Evolutionary conservation across 1,140 invertebrate genomes (phyloP).

Genomic region (Eupeodes corollae): DNA sequence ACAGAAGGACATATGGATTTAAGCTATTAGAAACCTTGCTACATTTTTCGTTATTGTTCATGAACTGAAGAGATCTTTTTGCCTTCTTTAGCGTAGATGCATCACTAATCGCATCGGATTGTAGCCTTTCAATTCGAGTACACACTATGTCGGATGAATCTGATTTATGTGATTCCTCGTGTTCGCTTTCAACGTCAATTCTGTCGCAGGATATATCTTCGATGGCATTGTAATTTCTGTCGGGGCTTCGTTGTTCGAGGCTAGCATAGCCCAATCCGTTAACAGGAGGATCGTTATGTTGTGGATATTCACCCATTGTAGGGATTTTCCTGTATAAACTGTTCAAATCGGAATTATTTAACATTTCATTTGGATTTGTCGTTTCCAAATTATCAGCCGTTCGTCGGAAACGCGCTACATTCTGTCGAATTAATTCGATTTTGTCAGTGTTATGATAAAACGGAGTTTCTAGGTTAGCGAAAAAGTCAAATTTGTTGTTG

Average conservation of each 20-base stretch:
- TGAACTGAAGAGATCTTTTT: too few relatives aligned
- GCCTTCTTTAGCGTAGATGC: too few relatives aligned
- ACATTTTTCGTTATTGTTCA: too few relatives aligned
- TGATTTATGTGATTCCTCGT: constrained; percentile 26
- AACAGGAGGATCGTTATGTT: not conserved
- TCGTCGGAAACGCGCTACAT: constrained; percentile 1
- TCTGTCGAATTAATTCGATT: constrained; percentile 16
- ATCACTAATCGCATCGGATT: too few relatives aligned
- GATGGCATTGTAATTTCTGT: not conserved
- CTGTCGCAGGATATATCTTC: constrained; percentile 32
- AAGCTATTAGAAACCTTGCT: too few relatives aligned
- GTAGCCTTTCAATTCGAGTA: too few relatives aligned
- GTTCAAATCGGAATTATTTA: not conserved
- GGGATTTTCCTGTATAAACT: not conserved
- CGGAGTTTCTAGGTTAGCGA: constrained; percentile 28
- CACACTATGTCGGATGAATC: constrained; percentile 23
- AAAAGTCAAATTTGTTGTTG: constrained; percentile 35
- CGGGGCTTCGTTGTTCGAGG: not conserved
- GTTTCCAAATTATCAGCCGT: not conserved
- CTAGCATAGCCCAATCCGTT: not conserved
- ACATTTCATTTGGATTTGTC: too few relatives aligned
- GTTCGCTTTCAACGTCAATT: constrained; percentile 32
- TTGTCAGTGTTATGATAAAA: constrained; percentile 28
- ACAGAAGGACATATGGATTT: constrained; percentile 16
- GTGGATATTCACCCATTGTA: too few relatives aligned